Evolutionary conservation across 2,888 invertebrate species (phyloP).

Genomic region (Neoascia interrupta): DNA sequence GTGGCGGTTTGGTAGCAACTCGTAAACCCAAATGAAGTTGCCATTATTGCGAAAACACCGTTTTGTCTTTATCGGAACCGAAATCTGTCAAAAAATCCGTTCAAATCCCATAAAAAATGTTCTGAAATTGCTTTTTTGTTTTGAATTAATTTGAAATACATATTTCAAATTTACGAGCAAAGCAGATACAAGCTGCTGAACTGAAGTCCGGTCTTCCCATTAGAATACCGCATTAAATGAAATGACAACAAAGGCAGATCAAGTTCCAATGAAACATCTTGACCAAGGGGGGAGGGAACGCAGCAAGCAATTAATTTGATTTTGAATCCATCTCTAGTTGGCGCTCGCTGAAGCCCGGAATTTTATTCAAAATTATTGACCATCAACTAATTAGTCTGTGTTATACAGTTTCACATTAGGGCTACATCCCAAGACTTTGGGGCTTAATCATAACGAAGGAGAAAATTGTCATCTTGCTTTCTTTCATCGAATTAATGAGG

Average conservation of each 20-base stretch:
- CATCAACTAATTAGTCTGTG: slow-evolving; percentile 62
- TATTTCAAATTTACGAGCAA: slow-evolving; percentile 11
- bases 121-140: too few relatives aligned
- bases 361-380: slow-evolving; percentile 57
- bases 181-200: slow-evolving; percentile 14
- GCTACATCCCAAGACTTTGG: background rate
- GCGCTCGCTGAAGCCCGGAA: slow-evolving; percentile 16
- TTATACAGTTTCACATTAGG: slow-evolving; percentile 48
- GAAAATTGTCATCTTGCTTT: slow-evolving; percentile 52
- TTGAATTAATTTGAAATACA: background rate
- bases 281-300: slow-evolving; percentile 21
- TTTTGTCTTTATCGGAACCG: slow-evolving; percentile 21
- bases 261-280: background rate
- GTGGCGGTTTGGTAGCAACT: too few relatives aligned
- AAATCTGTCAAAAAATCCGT: slow-evolving; percentile 30
- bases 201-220: slow-evolving; percentile 29
- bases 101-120: too few relatives aligned
- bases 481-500: slow-evolving; percentile 62
- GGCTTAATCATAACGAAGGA: slow-evolving; percentile 9
- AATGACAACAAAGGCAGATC: slow-evolving; percentile 19
- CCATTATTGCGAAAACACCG: slow-evolving; percentile 3
- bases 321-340: slow-evolving; percentile 26
- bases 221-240: slow-evolving; percentile 26
- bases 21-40: slow-evolving; percentile 12
- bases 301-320: slow-evolving; percentile 62